Evolutionary conservation across 2,888 invertebrate genomes (phyloP), one percentile per base, ranked within the genome.

Genomic region (Mimachlamys varia): DNA sequence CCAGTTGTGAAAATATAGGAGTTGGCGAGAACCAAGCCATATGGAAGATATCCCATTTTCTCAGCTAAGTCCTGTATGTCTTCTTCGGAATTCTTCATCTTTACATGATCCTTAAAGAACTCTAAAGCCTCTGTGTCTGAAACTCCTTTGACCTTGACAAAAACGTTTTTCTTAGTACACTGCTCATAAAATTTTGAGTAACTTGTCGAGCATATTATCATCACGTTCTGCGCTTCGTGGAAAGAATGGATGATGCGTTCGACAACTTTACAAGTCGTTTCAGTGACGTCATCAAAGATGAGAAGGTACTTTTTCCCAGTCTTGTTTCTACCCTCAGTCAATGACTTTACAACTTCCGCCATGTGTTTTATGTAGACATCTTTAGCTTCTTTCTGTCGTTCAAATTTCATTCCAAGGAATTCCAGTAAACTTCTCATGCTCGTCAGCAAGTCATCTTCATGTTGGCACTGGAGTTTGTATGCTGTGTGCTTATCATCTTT

Each of bases 181-280:
- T 76, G 76, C 33, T 76, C 76, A 27, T 76, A 76, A 15, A 76
- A 76, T 15, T 76, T 76, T 33, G 76, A 27, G 76, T 76, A 76
- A 33, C 33, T 76, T 1, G 76, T 76, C 12, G 76, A 76, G 76
- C 76, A 76, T 76, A 76, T 12, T 33, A 76, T 76, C 33, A 15
- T 76, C 10, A 76, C 33, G 27, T 76, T 76, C 13, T 33, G 10
- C 33, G 33, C 76, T 33, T 33, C 10, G 13, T 27, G 76, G 33
- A 76, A 76, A 27, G 76, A 76, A 33, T 76, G 76, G 27, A 76
- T 76, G 76, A 76, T 76, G 27, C 0, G 76, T 76, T 76, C 76
- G 7, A 76, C 76, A 13, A 76, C 76, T 27, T 33, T 33, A 22
- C 76, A 76, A 0, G 76, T 76, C 7, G 12, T 22, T 76, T 76